Evolutionary conservation across 2,888 invertebrate genomes (phyloP), one percentile per base, ranked within the genome.

Genomic region (Eilema sororculum): DNA sequence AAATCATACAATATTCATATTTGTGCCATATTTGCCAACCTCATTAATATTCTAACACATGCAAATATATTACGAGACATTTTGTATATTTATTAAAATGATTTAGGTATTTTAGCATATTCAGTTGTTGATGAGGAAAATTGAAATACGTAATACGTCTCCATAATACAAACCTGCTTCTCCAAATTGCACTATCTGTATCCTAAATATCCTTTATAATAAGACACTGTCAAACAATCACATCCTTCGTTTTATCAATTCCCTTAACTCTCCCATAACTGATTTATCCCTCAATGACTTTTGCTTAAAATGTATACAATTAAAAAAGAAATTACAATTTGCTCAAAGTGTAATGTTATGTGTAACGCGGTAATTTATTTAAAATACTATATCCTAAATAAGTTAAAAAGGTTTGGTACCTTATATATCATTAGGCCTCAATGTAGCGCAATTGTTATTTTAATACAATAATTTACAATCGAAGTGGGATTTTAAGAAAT

Each of bases 171-270:
- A 67, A 25, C 67, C 58, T 52, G 33, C 63, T 37, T 61, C 57
- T 56, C 56, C 57, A 33, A 62, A 71, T 70, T 76, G 75, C 74
- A 66, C 72, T 78, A 76, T 73, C 72, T 72, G 68, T 87, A 89
- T 78, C 69, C 86, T 89, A 80, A 71, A 25, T 74, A 78, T 66
- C 63, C 22, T 73, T 74, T 52, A 71, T 71, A 76, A 86, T 89
- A 89, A 89, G 88, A 89, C 89, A 89, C 89, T 87, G 81, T 74
- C 84, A 84, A 82, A 84, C 86, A 87, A 87, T 90, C 87, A 87
- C 86, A 86, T 86, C 75, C 77, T 73, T 77, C 73, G 72, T 78
- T 76, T 57, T 67, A 73, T 65, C 72, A 74, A 71, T 65, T 67
- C 59, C 60, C 30, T 46, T 59, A 13, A 62, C 67, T 30, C 41